phyloP scores from a whole-genome alignment of 2,797 vertebrate species.

The Adrianichthys oophorus region DNA sequence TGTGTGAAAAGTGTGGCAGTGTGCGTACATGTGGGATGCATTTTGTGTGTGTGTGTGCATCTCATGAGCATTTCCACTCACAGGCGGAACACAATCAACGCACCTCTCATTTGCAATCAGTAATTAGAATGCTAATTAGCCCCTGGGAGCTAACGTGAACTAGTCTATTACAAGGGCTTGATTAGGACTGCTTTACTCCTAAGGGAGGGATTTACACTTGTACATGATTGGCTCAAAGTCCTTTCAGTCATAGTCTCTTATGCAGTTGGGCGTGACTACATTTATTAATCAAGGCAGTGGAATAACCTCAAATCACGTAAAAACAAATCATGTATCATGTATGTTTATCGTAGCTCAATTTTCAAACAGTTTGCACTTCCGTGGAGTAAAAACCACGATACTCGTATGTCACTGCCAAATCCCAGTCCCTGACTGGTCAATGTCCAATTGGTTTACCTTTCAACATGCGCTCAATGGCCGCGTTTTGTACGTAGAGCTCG shows the following conservation, averaged over 20 bases:
- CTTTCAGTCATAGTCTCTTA: constrained; percentile 59
- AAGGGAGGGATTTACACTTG: constrained; percentile 68
- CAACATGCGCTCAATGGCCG: too few relatives aligned
- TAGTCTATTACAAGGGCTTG: constrained; percentile 99
- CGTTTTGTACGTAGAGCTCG: too few relatives aligned
- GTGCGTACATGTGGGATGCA: constrained; percentile 64
- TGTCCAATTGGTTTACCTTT: too few relatives aligned
- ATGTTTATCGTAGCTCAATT: too few relatives aligned
- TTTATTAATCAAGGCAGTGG: constrained; percentile 1
- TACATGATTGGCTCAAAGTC: constrained; percentile 59
- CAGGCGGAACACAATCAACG: constrained; percentile 73
- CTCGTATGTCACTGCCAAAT: too few relatives aligned
- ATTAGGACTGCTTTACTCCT: constrained; percentile 94
- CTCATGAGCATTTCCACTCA: constrained; percentile 67
- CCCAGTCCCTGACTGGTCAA: too few relatives aligned
- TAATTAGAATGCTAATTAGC: constrained; percentile 99
- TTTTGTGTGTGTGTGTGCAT: constrained; percentile 61
- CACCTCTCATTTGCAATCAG: constrained; percentile 97
- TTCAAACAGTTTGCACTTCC: too few relatives aligned
- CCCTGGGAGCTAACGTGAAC: constrained; percentile 99
- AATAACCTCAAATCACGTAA: not conserved
- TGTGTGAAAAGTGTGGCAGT: constrained; percentile 62
- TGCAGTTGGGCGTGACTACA: constrained; percentile 35
- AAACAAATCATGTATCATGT: not conserved
- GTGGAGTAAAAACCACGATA: too few relatives aligned